These are phyloP conservation scores for Enteromius radiatus DNA, from an alignment of 2,797 vertebrate species.

Conservation along the genomic window DNA sequence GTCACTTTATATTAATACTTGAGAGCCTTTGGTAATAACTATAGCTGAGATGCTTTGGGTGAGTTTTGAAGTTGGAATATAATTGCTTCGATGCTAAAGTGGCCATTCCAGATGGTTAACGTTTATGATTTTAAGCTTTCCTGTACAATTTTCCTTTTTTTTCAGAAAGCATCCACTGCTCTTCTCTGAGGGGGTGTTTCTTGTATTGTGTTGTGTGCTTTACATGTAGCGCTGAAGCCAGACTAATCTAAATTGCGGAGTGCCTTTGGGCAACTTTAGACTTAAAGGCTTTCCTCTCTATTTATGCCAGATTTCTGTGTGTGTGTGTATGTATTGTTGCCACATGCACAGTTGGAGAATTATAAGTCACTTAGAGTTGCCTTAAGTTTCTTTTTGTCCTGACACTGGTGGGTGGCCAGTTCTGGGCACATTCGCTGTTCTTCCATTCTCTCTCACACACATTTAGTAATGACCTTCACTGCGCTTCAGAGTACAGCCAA, in stretches of 20 bases:
- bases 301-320: constrained; percentile 6
- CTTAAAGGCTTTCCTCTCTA: not conserved
- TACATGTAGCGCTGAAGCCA: not conserved
- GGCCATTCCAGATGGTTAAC: not conserved
- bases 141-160: not conserved
- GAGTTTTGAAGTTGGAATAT: not conserved
- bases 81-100: not conserved
- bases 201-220: constrained; percentile 1
- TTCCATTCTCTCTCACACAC: constrained; percentile 22
- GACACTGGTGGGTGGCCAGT: constrained; percentile 9
- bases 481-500: not conserved
- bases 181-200: constrained; percentile 7
- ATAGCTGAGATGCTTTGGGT: not conserved
- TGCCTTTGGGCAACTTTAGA: constrained; percentile 13
- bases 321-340: not conserved
- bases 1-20: constrained; percentile 12
- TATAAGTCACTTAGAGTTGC: not conserved
- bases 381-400: constrained; percentile 8
- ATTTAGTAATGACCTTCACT: constrained; percentile 22
- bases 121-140: not conserved
- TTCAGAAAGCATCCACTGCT: not conserved
- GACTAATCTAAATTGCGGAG: constrained; percentile 7
- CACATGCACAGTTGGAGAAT: constrained; percentile 6
- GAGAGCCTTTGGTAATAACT: not conserved
- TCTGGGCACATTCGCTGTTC: constrained; percentile 11